Evolutionary conservation across 2,113 vertebrate genomes (phyloP).

Genomic region (Eurystomus gularis): DNA sequence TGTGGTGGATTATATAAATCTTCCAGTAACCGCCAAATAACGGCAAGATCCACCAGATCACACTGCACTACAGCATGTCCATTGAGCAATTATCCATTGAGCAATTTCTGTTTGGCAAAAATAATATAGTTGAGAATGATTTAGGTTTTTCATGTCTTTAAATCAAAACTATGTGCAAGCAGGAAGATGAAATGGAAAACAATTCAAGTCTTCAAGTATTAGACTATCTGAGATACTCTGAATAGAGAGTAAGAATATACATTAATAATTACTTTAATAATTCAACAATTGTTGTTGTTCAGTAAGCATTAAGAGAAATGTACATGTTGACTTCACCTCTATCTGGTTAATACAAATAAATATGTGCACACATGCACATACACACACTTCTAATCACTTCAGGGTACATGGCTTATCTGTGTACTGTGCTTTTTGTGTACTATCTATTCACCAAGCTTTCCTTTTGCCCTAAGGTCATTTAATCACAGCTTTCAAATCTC

Average conservation of each 20-base stretch:
- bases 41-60: background rate
- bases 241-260: background rate
- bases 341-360: background rate
- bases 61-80: background rate
- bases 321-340: background rate
- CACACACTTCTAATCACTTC: background rate
- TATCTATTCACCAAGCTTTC: background rate
- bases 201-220: background rate
- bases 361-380: background rate
- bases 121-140: background rate
- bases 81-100: background rate
- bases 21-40: background rate
- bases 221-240: background rate
- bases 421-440: background rate
- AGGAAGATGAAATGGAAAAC: background rate
- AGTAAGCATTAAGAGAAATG: background rate
- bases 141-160: background rate
- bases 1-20: background rate
- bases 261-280: background rate
- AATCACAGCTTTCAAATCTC: background rate
- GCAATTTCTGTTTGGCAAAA: background rate
- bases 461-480: background rate
- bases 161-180: background rate
- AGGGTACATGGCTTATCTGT: background rate
- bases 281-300: background rate